These are phyloP conservation scores for Achatina immaculata DNA, from an alignment of 1,140 invertebrate genomes.

Conservation along the genomic window DNA sequence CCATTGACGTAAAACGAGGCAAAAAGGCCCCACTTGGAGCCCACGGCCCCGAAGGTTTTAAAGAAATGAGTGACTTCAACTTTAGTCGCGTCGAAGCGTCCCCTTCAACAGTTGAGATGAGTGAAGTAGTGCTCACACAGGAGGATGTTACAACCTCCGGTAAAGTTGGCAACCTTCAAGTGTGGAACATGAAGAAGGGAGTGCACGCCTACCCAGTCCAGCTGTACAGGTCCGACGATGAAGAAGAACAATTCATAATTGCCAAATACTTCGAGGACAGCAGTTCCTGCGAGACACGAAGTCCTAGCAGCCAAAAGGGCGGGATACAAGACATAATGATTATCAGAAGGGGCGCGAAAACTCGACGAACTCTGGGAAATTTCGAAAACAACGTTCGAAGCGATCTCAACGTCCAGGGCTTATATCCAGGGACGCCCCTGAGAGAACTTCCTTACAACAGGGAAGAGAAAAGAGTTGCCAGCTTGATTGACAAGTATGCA, in stretches of 20 bases:
- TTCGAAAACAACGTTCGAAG: background rate
- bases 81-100: background rate
- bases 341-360: background rate
- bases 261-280: background rate
- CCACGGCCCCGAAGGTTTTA: background rate
- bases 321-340: background rate
- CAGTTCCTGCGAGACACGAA: background rate
- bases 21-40: background rate
- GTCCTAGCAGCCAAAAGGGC: background rate
- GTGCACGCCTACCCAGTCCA: background rate
- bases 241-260: background rate
- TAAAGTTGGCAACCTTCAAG: background rate
- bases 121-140: background rate
- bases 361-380: background rate
- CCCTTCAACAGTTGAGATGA: background rate
- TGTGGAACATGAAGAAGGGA: background rate
- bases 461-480: conserved; percentile 1
- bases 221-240: background rate
- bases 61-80: background rate
- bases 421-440: background rate
- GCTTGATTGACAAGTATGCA: background rate
- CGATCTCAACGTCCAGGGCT: background rate
- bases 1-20: background rate
- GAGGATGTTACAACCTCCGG: background rate
- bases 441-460: background rate